These are phyloP conservation scores for Octopus sinensis DNA, from an alignment of 1,140 invertebrate species.

Conservation along the genomic window DNA sequence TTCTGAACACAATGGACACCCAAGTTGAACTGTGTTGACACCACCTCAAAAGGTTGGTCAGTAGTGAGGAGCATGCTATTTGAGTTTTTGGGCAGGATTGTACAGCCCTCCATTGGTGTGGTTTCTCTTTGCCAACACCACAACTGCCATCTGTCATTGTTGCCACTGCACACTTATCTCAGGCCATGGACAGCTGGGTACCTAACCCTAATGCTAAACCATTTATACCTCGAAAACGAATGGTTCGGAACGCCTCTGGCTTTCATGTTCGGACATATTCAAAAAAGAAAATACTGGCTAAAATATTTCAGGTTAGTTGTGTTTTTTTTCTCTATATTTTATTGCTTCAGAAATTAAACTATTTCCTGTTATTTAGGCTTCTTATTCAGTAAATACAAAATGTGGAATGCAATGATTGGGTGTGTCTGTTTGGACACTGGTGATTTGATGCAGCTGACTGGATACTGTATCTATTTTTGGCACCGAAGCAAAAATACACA, in stretches of 20 bases:
- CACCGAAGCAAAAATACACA: too few relatives aligned
- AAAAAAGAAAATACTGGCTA: constrained; percentile 24
- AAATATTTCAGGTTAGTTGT: constrained; percentile 34
- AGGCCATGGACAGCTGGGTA: constrained; percentile 41
- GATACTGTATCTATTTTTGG: too few relatives aligned
- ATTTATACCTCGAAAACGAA: constrained; percentile 30
- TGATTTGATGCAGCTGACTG: too few relatives aligned
- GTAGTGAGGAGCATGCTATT: background rate
- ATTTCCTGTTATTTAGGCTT: background rate
- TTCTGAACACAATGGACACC: too few relatives aligned
- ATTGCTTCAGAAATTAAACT: background rate
- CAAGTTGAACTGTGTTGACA: too few relatives aligned
- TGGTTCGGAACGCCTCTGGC: constrained; percentile 26
- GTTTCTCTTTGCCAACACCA: background rate
- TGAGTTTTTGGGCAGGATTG: background rate
- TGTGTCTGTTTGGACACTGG: background rate
- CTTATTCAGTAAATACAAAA: background rate
- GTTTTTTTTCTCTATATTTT: background rate
- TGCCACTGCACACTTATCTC: background rate
- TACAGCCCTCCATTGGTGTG: background rate
- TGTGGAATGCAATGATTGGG: background rate
- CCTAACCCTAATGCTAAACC: constrained; percentile 43
- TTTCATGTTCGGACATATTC: constrained; percentile 6
- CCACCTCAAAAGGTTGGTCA: too few relatives aligned
- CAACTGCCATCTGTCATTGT: background rate